Evolutionary conservation across 2,888 invertebrate species (phyloP), one percentile per base, ranked within the genome.

Genomic region (Eupithecia pulchellata): DNA sequence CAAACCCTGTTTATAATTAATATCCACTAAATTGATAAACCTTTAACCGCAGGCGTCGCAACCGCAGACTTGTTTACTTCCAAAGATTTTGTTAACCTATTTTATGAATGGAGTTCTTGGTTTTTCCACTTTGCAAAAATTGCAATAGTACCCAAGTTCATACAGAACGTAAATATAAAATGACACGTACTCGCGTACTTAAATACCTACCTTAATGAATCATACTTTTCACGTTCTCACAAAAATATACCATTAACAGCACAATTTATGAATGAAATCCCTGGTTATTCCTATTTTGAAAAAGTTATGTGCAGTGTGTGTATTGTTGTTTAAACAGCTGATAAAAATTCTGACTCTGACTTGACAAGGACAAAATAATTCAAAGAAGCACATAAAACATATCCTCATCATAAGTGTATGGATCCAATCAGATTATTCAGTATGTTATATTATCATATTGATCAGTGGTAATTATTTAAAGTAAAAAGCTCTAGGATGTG

Each of bases 71-170:
- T 87, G 84, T 89, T 91, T 87, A 83, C 85, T 86, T 86, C 84
- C 81, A 84, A 84, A 79, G 82, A 81, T 81, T 79, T 84, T 84
- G 81, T 77, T 79, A 82, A 81, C 80, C 77, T 78, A 81, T 79
- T 84, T 82, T 81, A 87, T 91, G 88, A 91, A 91, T 90, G 89
- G 88, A 91, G 87, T 83, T 86, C 88, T 89, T 86, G 89, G 89
- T 83, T 88, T 86, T 88, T 82, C 85, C 81, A 82, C 78, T 77
- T 66, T 60, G 64, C 66, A 57, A 72, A n/a, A 20, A 47, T 20
- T 69, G 32, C 52, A 52, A 52, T 52, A 64, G 39, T 64, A 36
- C 36, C n/a, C n/a, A n/a, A 57, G 32, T 17, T 36, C 20, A 55
- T 55, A 62, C 25, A 34, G 25, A 25, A 30, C 14, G 39, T 55